Conservation (phyloP, 2,888 invertebrate genomes). For the Enchytraeus crypticus region DNA sequence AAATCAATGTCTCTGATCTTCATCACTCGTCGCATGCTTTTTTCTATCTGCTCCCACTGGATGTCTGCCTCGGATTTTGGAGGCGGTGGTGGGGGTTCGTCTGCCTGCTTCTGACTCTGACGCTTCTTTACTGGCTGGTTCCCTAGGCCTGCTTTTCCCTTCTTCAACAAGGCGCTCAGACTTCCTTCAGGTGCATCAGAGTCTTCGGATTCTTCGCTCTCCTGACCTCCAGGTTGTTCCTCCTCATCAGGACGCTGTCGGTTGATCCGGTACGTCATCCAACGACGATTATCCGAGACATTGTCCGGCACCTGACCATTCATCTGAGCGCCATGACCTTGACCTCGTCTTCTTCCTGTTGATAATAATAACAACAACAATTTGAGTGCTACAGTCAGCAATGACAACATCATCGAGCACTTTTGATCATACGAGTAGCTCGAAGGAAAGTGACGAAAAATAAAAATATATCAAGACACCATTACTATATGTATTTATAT, state of each 20-base stretch:
- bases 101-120: constrained; percentile 59
- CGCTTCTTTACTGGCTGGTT: constrained; percentile 60
- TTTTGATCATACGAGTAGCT: too few species aligned
- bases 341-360: too few species aligned
- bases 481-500: too few species aligned
- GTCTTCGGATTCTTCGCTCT: constrained; percentile 8
- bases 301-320: background rate
- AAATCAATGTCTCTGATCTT: constrained; percentile 84
- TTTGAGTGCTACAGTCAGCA: too few species aligned
- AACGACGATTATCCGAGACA: constrained; percentile 22
- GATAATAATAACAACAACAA: too few species aligned
- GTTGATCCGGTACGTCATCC: constrained; percentile 28
- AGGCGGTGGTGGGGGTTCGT: constrained; percentile 2
- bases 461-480: too few species aligned
- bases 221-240: background rate
- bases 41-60: constrained; percentile 79
- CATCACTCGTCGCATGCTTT: constrained; percentile 31
- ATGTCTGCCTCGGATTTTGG: constrained; percentile 55
- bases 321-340: background rate
- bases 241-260: constrained; percentile 1
- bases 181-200: constrained; percentile 38
- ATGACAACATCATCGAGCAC: too few species aligned
- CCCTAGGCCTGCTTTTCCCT: constrained; percentile 83
- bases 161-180: constrained; percentile 80
- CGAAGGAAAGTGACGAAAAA: too few species aligned